Conservation (phyloP, 2,888 invertebrate genomes). For the Tuberolachnus salignus region DNA sequence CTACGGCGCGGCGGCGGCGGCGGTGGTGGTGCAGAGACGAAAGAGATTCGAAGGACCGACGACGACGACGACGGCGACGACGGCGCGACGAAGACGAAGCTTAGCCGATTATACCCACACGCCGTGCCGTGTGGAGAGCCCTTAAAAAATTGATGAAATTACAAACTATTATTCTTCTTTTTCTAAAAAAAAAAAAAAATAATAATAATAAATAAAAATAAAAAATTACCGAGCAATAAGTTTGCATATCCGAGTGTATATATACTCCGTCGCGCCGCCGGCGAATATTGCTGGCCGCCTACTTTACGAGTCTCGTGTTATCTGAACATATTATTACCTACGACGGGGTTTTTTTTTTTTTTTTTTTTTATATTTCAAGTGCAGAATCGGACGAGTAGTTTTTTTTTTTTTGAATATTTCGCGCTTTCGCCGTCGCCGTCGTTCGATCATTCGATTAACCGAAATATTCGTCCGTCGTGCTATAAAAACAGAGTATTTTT, state of each 20-base stretch:
- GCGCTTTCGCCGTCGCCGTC: too few relatives aligned
- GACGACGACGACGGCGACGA: conserved; percentile 43
- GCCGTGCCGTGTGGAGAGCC: conserved; percentile 30
- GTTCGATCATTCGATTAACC: too few relatives aligned
- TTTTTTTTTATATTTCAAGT: too few relatives aligned
- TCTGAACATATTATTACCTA: too few relatives aligned
- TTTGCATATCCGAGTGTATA: not conserved
- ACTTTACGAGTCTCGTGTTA: too few relatives aligned
- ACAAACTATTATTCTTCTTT: conserved; percentile 44
- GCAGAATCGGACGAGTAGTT: too few relatives aligned
- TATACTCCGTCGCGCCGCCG: not conserved
- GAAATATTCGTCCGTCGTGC: too few relatives aligned
- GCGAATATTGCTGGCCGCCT: too few relatives aligned
- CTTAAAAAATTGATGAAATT: conserved; percentile 45
- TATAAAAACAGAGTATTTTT: too few relatives aligned
- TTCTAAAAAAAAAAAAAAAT: not conserved
- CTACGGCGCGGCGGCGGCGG: not conserved
- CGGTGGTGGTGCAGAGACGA: too few relatives aligned
- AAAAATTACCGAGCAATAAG: conserved; percentile 8
- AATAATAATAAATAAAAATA: not conserved
- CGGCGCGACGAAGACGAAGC: conserved; percentile 30
- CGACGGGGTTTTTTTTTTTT: too few relatives aligned
- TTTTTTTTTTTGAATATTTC: too few relatives aligned
- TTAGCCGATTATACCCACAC: conserved; percentile 31
- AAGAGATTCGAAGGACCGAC: conserved; percentile 41